Evolutionary conservation across 1,140 invertebrate genomes (phyloP).

Genomic region (Drosophila jambulina): DNA sequence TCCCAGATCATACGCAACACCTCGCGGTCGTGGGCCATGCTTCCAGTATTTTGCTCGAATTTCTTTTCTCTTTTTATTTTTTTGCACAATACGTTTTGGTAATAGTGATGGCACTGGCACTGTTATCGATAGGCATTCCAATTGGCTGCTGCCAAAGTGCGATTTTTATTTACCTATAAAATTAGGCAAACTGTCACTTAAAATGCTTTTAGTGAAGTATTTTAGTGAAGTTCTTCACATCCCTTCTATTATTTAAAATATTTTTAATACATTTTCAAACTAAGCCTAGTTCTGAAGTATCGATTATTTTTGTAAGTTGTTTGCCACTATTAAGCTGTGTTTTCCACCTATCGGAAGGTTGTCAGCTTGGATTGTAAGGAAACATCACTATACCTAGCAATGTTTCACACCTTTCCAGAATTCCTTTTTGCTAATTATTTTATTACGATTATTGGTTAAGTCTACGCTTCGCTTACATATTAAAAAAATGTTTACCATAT

Average conservation of each 20-base stretch:
- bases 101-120: conserved; percentile 19
- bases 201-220: background rate
- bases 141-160: background rate
- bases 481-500: background rate
- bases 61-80: conserved; percentile 33
- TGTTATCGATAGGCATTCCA: conserved; percentile 5
- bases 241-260: background rate
- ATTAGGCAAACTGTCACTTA: background rate
- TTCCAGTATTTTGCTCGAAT: conserved; percentile 23
- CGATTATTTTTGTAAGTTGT: background rate
- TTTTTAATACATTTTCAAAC: background rate
- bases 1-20: conserved; percentile 98
- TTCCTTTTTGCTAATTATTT: background rate
- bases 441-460: too few relatives aligned
- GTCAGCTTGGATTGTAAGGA: too few relatives aligned
- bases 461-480: background rate
- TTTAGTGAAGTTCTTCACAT: background rate
- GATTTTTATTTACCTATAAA: background rate
- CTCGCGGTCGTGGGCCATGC: conserved; percentile 96
- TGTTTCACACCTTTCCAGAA: background rate
- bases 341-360: background rate
- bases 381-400: background rate
- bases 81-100: conserved; percentile 41
- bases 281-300: background rate
- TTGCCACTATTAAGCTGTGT: background rate